Evolutionary conservation across 2,113 vertebrate species (phyloP), one percentile per base, ranked within the genome.

Genomic region (Ramphastos sulfuratus): DNA sequence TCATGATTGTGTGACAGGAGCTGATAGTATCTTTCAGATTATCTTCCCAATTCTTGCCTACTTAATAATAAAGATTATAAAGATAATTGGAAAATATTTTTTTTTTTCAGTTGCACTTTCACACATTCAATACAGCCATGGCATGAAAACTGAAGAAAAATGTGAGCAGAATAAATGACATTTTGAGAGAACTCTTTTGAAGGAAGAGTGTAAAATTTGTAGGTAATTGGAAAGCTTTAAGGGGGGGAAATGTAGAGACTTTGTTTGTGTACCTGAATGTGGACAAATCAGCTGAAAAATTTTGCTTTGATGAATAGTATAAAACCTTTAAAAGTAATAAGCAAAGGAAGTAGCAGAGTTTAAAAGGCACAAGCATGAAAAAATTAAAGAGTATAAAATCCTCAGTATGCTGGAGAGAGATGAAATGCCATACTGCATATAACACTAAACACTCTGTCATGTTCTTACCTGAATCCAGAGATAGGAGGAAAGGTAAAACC

Each of bases 171-270:
- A 91, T 60, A 64, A 69, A 81, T 70, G 63, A 33, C 2, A 28
- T 87, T 63, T 73, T 81, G 21, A 87, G 96, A 94, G 15, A 94
- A 48, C 7, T 72, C 10, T 19, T 81, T 42, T 89, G 60, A 83
- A 94, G 77, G 30, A 25, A 33, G 87, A 64, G 30, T 44, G 16
- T 31, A 25, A 80, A 82, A 82, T 89, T 64, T 87, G 25, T 69
- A 82, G 60, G 61, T 87, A 92, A 89, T 10, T 87, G 44, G 28
- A 89, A 92, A 91, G 44, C 12, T 71, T 93, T n/a, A 91, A 83
- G 37, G 37, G 35, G 13, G 90, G 56, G 85, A 89, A 94, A 79
- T 77, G 35, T 60, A 50, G 46, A 86, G 33, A 64, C 10, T 67
- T 67, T 21, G 20, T 72, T 9, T 67, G 4, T 71, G 4, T 73